Evolutionary conservation across 2,797 vertebrate genomes (phyloP).

Genomic region (Gallinago solitaria): DNA sequence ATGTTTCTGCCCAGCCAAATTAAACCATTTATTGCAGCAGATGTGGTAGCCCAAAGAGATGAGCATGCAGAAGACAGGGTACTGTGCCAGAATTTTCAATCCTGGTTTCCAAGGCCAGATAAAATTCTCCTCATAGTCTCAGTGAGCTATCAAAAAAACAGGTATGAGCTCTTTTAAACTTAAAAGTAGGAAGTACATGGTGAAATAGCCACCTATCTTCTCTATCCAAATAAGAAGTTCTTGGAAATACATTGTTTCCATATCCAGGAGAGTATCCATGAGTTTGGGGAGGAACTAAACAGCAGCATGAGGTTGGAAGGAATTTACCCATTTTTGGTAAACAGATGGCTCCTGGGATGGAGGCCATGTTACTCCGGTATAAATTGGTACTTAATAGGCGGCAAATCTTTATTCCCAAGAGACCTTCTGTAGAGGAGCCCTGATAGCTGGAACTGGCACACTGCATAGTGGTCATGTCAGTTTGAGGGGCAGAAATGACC

Average conservation of each 20-base stretch:
- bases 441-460: background rate
- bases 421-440: background rate
- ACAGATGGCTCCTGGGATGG: background rate
- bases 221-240: background rate
- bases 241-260: background rate
- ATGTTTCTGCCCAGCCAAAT: background rate
- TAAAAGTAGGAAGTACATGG: background rate
- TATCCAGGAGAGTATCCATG: background rate
- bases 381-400: background rate
- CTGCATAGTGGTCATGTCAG: accelerated
- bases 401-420: background rate
- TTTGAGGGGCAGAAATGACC: background rate
- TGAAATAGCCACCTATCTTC: background rate
- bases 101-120: background rate
- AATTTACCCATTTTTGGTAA: background rate
- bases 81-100: background rate
- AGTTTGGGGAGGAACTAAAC: background rate
- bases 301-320: background rate
- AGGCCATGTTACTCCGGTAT: background rate
- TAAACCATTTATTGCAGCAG: background rate
- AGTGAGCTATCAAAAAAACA: background rate
- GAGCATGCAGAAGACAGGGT: background rate
- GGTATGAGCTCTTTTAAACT: background rate
- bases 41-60: background rate
- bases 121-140: background rate